Evolutionary conservation across 1,140 invertebrate species (phyloP), one percentile per base, ranked within the genome.

Genomic region (Steinernema feltiae): DNA sequence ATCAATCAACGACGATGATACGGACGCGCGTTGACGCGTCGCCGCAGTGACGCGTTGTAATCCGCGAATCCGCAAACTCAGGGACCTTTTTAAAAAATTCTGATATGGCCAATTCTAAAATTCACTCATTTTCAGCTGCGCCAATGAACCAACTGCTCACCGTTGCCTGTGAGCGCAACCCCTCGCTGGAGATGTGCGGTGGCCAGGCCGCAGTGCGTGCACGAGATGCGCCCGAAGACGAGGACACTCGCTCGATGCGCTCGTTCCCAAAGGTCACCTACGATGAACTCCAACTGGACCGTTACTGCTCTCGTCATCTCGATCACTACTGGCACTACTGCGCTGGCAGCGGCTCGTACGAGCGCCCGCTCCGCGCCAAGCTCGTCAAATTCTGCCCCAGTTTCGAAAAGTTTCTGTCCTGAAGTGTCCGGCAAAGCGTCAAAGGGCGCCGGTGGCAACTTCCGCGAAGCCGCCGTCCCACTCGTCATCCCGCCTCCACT

Each of bases 391-490:
- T 80, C 78, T 80, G 79, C 53, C 79, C 79, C 46, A 53, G 46
- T 18, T 80, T 76, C 75, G 77, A 80, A 46, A 80, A 80, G 77
- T 75, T n/a, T 79, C 71, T 80, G 79, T 30, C 74, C 79, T n/a
- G 73, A 74, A 15, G 31, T 71, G 32, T 70, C 70, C 12, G 48
- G 32, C 75, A 76, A 76, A 27, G 53, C 12, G 12, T n/a, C 53
- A 21, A 15, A n/a, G n/a, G n/a, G 53, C 53, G 3, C 15, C 12
- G 53, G 3, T 3, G 53, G 53, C 53, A 63, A 63, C 53, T 63
- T 63, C 53, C 53, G 53, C 53, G 53, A 63, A 15, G 53, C 70
- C 17, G 70, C 53, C 73, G n/a, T 69, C 7, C 53, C 71, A 32
- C 77, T 78, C 70, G 77, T 78, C n/a, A 70, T 78, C 41, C 77